These are phyloP conservation scores for Lordiphosa fenestrarum DNA, from an alignment of 2,888 invertebrate species.

Conservation along the genomic window DNA sequence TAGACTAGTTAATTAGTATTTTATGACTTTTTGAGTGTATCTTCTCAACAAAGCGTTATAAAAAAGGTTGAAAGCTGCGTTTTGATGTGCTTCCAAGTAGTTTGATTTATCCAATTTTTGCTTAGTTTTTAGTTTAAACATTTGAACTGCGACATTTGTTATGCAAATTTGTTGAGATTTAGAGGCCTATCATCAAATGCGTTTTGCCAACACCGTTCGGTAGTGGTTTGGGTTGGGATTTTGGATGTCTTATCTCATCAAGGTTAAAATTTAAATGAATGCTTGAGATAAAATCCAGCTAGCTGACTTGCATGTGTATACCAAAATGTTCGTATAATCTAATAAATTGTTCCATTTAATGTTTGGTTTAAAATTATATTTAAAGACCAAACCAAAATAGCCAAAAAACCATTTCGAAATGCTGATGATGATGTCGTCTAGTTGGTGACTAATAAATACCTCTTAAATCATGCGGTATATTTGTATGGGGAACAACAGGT, in stretches of 20 bases:
- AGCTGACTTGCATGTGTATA: not conserved
- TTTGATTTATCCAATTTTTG: slow-evolving; percentile 3
- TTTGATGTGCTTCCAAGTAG: slow-evolving; percentile 8
- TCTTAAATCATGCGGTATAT: slow-evolving; percentile 27
- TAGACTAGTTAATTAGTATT: slow-evolving; percentile 47
- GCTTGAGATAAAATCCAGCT: slow-evolving; percentile 7
- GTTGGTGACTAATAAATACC: slow-evolving; percentile 39
- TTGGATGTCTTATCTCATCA: not conserved
- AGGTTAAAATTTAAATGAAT: slow-evolving; percentile 7
- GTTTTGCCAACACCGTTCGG: not conserved
- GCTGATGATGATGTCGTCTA: slow-evolving; percentile 18
- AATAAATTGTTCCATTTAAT: slow-evolving; percentile 53
- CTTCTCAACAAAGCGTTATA: slow-evolving; percentile 26
- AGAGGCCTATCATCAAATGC: slow-evolving; percentile 19
- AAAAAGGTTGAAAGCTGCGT: slow-evolving; percentile 15
- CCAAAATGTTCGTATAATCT: slow-evolving; percentile 27
- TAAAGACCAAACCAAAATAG: slow-evolving; percentile 42
- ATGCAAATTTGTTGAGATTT: slow-evolving; percentile 43
- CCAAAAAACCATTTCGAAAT: slow-evolving; percentile 6
- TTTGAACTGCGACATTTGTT: slow-evolving; percentile 43
- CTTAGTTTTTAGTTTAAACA: slow-evolving; percentile 18
- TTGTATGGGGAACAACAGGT: slow-evolving; percentile 7
- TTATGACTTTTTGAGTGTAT: slow-evolving; percentile 24
- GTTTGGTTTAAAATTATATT: slow-evolving; percentile 21
- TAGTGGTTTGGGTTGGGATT: not conserved